Conservation (phyloP, 2,888 invertebrate species). For the Sarcophaga caerulescens region DNA sequence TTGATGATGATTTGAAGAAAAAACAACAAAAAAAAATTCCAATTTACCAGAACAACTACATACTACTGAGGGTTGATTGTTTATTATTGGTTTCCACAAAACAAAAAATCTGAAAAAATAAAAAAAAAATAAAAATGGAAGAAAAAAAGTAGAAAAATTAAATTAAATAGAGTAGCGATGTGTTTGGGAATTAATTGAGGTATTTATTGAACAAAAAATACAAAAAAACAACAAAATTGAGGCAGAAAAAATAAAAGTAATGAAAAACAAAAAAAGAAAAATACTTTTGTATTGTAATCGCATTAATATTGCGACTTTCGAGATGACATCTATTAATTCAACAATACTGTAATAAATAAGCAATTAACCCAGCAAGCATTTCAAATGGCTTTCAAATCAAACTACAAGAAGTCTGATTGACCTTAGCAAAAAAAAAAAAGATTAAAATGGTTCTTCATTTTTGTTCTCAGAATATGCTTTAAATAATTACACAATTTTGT, state of each 20-base stretch:
- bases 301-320: background rate
- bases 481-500: too few species aligned
- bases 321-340: conserved; percentile 5
- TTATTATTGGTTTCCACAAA: background rate
- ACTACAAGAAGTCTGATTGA: too few species aligned
- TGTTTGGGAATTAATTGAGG: conserved; percentile 28
- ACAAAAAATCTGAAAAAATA: background rate
- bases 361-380: background rate
- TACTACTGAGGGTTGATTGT: background rate
- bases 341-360: background rate
- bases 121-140: too few species aligned
- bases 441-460: too few species aligned
- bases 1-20: conserved; percentile 25
- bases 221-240: too few species aligned
- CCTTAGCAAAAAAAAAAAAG: too few species aligned
- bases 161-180: conserved; percentile 9
- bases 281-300: background rate
- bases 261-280: background rate
- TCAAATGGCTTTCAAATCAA: background rate
- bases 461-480: too few species aligned
- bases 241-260: too few species aligned
- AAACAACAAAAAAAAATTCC: background rate
- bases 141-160: too few species aligned
- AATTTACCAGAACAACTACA: background rate
- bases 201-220: conserved; percentile 17